Percentiles rank a stretch among this genome's conserved stretches.
Evolutionary conservation across 1,140 invertebrate species (phyloP).

Genomic region (Pentalonia nigronervosa): DNA sequence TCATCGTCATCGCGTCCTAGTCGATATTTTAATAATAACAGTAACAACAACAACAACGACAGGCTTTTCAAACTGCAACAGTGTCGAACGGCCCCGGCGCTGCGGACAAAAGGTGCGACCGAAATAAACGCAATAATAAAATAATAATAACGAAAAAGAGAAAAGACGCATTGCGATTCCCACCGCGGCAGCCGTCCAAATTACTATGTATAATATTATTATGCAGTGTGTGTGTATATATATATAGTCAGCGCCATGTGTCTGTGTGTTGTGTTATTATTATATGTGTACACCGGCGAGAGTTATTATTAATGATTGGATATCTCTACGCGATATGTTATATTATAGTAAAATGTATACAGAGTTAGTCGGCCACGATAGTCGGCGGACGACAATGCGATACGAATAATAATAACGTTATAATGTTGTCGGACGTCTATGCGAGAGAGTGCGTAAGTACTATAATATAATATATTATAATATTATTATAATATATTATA

Average conservation of each 20-base stretch:
- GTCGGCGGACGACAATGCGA: neutral
- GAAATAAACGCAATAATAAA: neutral
- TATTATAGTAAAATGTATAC: neutral
- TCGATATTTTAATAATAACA: neutral
- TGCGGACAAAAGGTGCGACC: neutral
- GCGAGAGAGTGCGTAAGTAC: neutral
- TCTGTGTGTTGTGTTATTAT: neutral
- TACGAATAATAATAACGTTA: neutral
- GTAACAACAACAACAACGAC: neutral
- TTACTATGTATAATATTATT: neutral
- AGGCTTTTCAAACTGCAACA: slow-evolving; percentile 38
- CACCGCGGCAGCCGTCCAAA: slow-evolving; percentile 21
- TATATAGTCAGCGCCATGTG: slow-evolving; percentile 30
- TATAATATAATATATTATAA: neutral
- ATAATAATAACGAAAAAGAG: slow-evolving; percentile 19
- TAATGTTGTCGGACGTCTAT: neutral
- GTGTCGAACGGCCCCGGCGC: neutral
- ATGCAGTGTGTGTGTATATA: neutral
- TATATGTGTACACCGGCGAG: neutral
- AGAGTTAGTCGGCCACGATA: neutral
- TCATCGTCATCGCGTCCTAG: neutral
- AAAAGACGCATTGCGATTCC: slow-evolving; percentile 31
- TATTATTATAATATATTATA: neutral
- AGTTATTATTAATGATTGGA: slow-evolving; percentile 54
- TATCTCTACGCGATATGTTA: neutral